Evolutionary conservation across 1,140 invertebrate genomes (phyloP).

Genomic region (Drosophila kohkoa): DNA sequence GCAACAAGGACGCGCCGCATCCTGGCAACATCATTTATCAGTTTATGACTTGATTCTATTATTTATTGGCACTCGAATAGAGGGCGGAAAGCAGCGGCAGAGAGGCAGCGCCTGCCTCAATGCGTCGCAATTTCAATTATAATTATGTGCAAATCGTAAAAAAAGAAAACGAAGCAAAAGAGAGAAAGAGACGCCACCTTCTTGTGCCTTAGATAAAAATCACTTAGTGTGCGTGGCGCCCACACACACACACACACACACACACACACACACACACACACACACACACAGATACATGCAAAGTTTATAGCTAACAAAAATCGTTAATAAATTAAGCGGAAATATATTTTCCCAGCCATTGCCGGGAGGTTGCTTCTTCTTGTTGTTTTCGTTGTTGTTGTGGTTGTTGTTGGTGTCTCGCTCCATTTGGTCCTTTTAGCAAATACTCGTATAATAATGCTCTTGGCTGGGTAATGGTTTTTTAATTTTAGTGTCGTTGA

Average conservation of each 20-base stretch:
- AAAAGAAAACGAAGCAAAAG: conserved; percentile 39
- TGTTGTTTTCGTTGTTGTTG: conserved; percentile 12
- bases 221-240: conserved; percentile 60
- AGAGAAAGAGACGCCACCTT: conserved; percentile 20
- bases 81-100: not conserved
- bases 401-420: conserved; percentile 14
- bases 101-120: conserved; percentile 39
- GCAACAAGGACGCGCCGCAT: conserved; percentile 10
- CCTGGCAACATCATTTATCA: conserved; percentile 75
- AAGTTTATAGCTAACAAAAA: conserved; percentile 81
- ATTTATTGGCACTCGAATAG: conserved; percentile 80
- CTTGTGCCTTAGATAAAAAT: conserved; percentile 70
- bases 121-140: conserved; percentile 83
- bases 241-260: conserved; percentile 6
- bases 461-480: conserved; percentile 73
- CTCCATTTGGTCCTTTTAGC: conserved; percentile 68
- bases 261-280: conserved; percentile 13
- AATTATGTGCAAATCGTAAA: conserved; percentile 84
- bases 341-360: conserved; percentile 70
- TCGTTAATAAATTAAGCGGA: conserved; percentile 84
- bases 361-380: conserved; percentile 22
- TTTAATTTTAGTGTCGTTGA: conserved; percentile 83
- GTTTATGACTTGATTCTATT: conserved; percentile 84
- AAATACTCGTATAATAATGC: conserved; percentile 41
- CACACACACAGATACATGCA: conserved; percentile 47